Evolutionary conservation across 2,113 vertebrate species (phyloP).

Genomic region (Limanda limanda): DNA sequence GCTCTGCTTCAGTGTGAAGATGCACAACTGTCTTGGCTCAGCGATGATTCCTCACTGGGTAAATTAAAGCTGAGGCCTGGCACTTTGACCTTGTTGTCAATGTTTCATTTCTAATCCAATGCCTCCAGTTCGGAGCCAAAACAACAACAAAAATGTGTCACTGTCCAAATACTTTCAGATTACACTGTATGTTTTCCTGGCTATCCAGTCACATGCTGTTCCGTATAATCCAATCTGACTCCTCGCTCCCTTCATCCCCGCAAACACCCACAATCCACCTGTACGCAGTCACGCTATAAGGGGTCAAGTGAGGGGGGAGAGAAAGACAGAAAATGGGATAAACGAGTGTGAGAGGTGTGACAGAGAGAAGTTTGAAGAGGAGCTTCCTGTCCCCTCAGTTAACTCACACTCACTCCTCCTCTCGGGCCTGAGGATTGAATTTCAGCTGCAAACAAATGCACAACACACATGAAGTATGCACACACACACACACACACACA

Average conservation of each 20-base stretch:
- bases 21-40: background rate
- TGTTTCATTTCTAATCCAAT: constrained; percentile 20
- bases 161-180: constrained; percentile 6
- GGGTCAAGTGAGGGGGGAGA: background rate
- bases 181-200: background rate
- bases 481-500: background rate
- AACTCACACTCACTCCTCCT: constrained; percentile 50
- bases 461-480: background rate
- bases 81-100: constrained; percentile 9
- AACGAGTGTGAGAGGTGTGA: constrained; percentile 36
- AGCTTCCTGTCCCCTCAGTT: constrained; percentile 37
- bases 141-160: constrained; percentile 4
- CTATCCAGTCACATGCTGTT: constrained; percentile 1
- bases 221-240: constrained; percentile 51
- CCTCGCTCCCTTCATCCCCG: constrained; percentile 9
- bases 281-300: background rate
- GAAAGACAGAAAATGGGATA: constrained; percentile 39
- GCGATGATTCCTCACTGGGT: background rate
- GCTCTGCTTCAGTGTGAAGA: background rate
- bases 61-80: background rate
- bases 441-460: constrained; percentile 32
- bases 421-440: constrained; percentile 29
- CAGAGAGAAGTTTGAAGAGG: constrained; percentile 29
- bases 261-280: constrained; percentile 53
- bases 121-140: background rate